Conservation (phyloP, 2,797 vertebrate species). For the Tragopan temminckii region DNA sequence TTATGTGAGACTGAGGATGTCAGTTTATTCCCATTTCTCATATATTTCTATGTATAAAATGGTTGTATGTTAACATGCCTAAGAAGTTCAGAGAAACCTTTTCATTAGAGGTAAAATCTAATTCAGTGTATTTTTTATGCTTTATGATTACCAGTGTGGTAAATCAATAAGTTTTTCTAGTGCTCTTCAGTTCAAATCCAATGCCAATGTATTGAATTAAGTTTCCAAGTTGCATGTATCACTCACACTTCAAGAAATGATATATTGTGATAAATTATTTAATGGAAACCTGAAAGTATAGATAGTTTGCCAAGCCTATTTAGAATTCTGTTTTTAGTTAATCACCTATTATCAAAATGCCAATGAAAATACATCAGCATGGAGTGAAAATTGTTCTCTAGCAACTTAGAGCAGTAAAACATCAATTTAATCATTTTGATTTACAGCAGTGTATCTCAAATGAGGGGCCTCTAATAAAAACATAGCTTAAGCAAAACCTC, state of each 20-base stretch:
- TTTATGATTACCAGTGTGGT: neutral
- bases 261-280: neutral
- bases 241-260: neutral
- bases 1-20: neutral
- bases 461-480: neutral
- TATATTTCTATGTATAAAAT: neutral
- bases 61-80: neutral
- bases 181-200: neutral
- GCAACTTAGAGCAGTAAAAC: slow-evolving; percentile 11
- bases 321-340: slow-evolving; percentile 36
- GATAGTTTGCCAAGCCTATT: neutral
- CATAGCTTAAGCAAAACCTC: neutral
- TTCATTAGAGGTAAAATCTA: neutral
- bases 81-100: neutral
- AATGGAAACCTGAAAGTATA: slow-evolving; percentile 8
- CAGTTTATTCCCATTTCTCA: neutral
- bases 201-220: slow-evolving; percentile 11
- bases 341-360: slow-evolving; percentile 43
- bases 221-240: neutral
- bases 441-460: neutral
- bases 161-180: slow-evolving; percentile 6
- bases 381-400: slow-evolving; percentile 45
- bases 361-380: slow-evolving; percentile 21
- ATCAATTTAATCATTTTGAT: neutral
- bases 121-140: neutral